Evolutionary conservation across 2,797 vertebrate genomes (phyloP).

Genomic region (Phataginus tetradactyla): DNA sequence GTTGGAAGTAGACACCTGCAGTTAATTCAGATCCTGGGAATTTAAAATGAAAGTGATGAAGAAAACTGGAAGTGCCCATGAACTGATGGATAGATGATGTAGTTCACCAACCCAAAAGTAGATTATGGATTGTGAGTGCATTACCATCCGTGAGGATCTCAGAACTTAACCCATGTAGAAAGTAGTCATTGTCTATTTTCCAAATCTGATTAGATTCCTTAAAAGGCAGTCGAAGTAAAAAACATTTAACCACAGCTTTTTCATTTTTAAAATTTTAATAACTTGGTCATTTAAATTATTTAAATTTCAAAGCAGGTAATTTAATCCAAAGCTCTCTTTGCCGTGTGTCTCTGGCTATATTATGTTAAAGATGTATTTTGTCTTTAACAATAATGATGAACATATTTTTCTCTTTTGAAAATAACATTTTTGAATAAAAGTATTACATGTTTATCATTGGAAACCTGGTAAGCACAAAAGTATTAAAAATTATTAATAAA

Average conservation of each 20-base stretch:
- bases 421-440: not conserved
- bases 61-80: constrained; percentile 78
- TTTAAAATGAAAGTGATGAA: constrained; percentile 79
- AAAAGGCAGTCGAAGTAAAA: constrained; percentile 23
- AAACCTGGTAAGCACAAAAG: not conserved
- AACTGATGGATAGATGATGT: constrained; percentile 36
- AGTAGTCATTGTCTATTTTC: constrained; percentile 28
- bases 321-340: not conserved
- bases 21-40: constrained; percentile 82
- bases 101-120: not conserved
- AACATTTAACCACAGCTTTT: not conserved
- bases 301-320: constrained; percentile 49
- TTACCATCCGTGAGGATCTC: not conserved
- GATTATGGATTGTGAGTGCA: not conserved
- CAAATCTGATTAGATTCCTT: not conserved
- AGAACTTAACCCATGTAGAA: not conserved
- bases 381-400: not conserved
- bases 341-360: constrained; percentile 3
- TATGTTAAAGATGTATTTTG: constrained; percentile 13
- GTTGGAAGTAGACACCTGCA: constrained; percentile 82
- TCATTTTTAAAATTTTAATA: constrained; percentile 14
- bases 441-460: not conserved
- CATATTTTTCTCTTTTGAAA: not conserved
- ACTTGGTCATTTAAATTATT: constrained; percentile 40
- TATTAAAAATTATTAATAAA: constrained; percentile 35